These are phyloP conservation scores for Lasioglossum marginatum DNA, from an alignment of 2,888 invertebrate species.

Conservation along the genomic window DNA sequence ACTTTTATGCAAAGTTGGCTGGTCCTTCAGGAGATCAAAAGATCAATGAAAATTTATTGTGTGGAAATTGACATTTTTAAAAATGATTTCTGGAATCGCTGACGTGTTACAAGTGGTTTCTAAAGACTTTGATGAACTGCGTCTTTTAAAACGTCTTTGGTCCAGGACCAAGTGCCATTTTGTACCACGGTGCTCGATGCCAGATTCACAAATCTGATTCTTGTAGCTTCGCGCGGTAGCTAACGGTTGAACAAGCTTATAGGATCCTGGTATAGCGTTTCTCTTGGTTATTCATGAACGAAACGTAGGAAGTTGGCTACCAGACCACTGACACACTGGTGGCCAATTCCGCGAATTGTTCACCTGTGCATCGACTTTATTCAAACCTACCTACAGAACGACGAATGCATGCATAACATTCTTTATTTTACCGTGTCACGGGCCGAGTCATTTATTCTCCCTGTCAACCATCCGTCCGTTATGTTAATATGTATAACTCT, in stretches of 20 bases:
- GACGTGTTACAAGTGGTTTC: background rate
- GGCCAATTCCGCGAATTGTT: conserved; percentile 3
- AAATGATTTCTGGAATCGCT: no score
- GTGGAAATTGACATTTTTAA: no score
- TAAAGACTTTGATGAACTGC: background rate
- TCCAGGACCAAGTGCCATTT: background rate
- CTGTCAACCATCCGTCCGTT: background rate
- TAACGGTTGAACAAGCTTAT: background rate
- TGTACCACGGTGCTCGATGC: background rate
- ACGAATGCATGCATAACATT: background rate
- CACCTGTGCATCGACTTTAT: conserved; percentile 13
- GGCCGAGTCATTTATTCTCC: background rate
- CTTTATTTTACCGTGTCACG: background rate
- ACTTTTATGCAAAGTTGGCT: no score
- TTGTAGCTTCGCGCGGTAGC: background rate
- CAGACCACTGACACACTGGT: background rate
- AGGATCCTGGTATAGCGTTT: background rate
- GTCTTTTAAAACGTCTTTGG: background rate
- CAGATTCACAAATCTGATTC: conserved; percentile 1
- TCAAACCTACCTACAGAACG: background rate
- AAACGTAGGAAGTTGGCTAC: conserved; percentile 1
- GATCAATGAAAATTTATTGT: no score
- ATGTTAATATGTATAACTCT: background rate
- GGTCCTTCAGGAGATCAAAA: no score
- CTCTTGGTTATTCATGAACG: conserved; percentile 21